Percentiles rank a stretch among this genome's conserved stretches.
Conservation (phyloP, 2,888 invertebrate species). For the Trachelus tabidus region DNA sequence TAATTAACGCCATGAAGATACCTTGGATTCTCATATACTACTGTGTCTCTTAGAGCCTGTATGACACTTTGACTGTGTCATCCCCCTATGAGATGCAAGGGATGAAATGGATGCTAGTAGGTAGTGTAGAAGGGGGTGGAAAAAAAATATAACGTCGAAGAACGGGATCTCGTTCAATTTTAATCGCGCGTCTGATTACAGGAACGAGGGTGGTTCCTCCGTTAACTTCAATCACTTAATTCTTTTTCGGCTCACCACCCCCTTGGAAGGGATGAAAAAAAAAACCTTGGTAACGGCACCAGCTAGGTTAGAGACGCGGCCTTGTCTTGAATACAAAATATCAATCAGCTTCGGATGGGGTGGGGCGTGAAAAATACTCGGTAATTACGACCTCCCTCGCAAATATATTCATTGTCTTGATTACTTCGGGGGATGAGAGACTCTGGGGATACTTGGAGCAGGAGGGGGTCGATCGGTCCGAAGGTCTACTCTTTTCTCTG, state of each 20-base stretch:
- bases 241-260: conserved; percentile 23
- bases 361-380: conserved; percentile 59
- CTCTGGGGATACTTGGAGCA: neutral
- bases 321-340: conserved; percentile 61
- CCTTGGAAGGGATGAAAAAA: conserved; percentile 2
- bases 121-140: neutral
- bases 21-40: no score
- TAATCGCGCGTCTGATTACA: no score
- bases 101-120: no score
- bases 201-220: neutral
- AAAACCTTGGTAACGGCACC: conserved; percentile 12
- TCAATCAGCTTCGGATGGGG: conserved; percentile 57
- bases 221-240: conserved; percentile 24
- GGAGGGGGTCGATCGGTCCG: no score
- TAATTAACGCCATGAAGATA: no score
- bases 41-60: no score
- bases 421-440: conserved; percentile 36
- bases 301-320: conserved; percentile 14
- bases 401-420: conserved; percentile 54
- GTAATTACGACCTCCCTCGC: conserved; percentile 58
- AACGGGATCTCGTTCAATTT: no score
- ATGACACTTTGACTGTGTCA: no score
- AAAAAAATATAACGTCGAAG: neutral
- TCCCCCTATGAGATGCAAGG: no score
- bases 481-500: no score